Evolutionary conservation across 2,113 vertebrate genomes (phyloP).

Genomic region (Phoenicopterus ruber): DNA sequence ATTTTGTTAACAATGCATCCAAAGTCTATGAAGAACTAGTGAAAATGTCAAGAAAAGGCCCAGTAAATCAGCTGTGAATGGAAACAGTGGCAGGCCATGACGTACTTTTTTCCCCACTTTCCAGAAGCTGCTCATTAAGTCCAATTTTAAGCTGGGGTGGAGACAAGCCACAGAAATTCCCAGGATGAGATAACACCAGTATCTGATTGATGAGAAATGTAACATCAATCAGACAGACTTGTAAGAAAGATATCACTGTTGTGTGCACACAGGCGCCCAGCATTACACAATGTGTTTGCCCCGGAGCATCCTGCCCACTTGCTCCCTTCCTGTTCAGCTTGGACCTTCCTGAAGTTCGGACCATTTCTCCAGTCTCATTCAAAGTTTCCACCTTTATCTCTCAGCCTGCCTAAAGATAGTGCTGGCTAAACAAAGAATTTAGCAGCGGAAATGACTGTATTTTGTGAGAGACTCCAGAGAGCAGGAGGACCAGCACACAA

Average conservation of each 20-base stretch:
- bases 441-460: background rate
- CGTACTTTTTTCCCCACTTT: background rate
- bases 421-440: background rate
- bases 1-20: background rate
- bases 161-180: slow-evolving; percentile 18
- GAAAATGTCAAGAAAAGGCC: background rate
- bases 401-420: background rate
- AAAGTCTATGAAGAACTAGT: background rate
- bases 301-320: background rate
- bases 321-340: background rate
- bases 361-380: background rate
- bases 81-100: background rate
- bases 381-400: background rate
- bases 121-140: slow-evolving; percentile 28
- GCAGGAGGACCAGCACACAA: background rate
- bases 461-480: background rate
- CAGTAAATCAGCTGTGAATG: background rate
- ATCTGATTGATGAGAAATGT: background rate
- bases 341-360: background rate
- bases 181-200: background rate
- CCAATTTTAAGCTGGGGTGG: background rate
- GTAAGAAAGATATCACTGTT: background rate
- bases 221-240: background rate
- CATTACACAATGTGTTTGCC: background rate
- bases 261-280: fast-evolving